Base-by-base conservation (phyloP, 2,888 invertebrate genomes). In the Aphodius sticticus region DNA sequence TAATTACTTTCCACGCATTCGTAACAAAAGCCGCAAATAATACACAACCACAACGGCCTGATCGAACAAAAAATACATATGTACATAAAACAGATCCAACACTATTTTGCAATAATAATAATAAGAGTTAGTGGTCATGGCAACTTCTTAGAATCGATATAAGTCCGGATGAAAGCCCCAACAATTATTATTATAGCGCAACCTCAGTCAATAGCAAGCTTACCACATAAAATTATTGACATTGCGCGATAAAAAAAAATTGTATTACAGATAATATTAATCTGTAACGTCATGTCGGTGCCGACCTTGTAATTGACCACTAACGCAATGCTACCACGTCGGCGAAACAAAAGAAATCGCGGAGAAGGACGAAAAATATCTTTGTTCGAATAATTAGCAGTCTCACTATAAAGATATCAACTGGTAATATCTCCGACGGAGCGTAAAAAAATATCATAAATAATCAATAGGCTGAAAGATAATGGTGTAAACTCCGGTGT, bases 261-360 rank as follows among this genome's bases (percentile, higher is more conserved):
- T 36, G 74, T 74, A 35, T 35, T 74, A 74, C 74, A 74, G 74
- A 74, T 74, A 74, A 74, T 74, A 74, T 74, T 74, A 53, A 53
- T 53, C 36, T 26, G 37, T 36, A 74, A 36, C 74, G 74, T 74
- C 74, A 74, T 74, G 74, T 74, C 74, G 35, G 16, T 74, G 14
- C n/a, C 74, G 74, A 74, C 74, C 74, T 74, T 74, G 74, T 74
- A 74, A 74, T 74, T 74, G 74, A 74, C 74, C 74, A 74, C 74
- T 74, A 74, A 74, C 74, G 74, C 74, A 74, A 74, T 74, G 53
- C 53, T 12, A 53, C 37, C 26, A 26, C 37, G 37, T 35, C 35
- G 37, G 74, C 74, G 74, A 26, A 26, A 37, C 53, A 53, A 74
- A 74, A 74, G 37, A 74, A 74, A 71, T 35, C 37, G 37, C 35